Evolutionary conservation across 2,113 vertebrate genomes (phyloP).

Genomic region (Oreochromis spilurus): DNA sequence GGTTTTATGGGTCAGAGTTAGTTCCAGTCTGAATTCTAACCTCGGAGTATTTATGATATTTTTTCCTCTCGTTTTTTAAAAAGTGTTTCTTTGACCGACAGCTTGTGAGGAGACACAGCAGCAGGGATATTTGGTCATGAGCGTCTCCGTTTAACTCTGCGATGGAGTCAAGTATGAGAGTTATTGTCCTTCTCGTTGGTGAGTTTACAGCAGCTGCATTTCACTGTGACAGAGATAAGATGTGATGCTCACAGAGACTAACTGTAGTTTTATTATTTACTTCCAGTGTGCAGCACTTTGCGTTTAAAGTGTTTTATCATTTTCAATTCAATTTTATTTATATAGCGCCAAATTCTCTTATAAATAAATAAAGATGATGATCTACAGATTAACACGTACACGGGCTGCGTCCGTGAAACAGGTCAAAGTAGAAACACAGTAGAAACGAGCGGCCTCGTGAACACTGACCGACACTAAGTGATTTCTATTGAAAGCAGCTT

Average conservation of each 20-base stretch:
- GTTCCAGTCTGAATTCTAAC: background rate
- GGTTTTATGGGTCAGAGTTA: accelerated
- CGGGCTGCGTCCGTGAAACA: accelerated
- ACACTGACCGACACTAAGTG: background rate
- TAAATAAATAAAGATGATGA: accelerated
- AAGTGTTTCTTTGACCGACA: background rate
- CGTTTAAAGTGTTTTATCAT: accelerated
- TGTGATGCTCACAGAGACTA: background rate
- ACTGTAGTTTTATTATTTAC: background rate
- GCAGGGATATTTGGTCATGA: background rate
- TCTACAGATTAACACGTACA: background rate
- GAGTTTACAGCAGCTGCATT: background rate
- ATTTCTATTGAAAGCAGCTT: background rate
- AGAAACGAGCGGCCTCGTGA: background rate
- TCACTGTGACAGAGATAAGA: accelerated
- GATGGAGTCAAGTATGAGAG: background rate
- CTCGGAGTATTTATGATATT: accelerated
- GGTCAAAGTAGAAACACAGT: accelerated
- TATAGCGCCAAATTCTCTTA: background rate
- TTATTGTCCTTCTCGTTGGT: accelerated
- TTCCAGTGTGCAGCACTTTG: accelerated
- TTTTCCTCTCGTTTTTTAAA: background rate
- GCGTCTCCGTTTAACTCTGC: background rate
- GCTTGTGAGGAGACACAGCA: background rate
- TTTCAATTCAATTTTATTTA: accelerated